Evolutionary conservation across 2,888 invertebrate species (phyloP), one percentile per base, ranked within the genome.

Genomic region (Trimorus sp.): DNA sequence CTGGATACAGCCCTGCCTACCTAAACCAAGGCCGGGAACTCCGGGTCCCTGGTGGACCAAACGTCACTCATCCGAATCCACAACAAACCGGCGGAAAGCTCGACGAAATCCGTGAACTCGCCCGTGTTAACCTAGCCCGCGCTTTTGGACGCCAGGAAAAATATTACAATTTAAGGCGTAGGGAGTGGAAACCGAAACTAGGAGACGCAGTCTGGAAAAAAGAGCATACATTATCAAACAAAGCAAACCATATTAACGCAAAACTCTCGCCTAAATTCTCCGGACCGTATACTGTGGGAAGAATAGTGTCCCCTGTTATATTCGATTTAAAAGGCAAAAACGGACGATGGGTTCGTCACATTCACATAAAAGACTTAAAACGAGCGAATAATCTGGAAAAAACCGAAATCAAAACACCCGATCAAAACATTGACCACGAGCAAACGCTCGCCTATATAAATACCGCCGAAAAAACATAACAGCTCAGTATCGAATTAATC

Each of bases 111-210:
- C 38, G 51, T 8, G 60, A 70, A 14, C 14, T 70, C 3, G 70
- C 51, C 1, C 37, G 59, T 12, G 9, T 60, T 6, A 42, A 60
- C n/a, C 38, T 51, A n/a, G 53, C 70, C 6, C 9, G 15, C 7
- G 60, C 70, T 4, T 49, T 76, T 74, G 8, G 75, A 48, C 45
- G 73, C 65, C 71, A 49, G 49, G 53, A 58, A 11, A 36, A 77
- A 58, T 60, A 59, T 48, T 60, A 71, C 69, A 14, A 68, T 36
- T 6, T 83, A 49, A 36, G 79, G 48, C 15, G 12, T 15, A 42
- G 45, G 14, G 11, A 70, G 42, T 56, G 37, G 48, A 49, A 38
- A 49, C 71, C 71, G 7, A 11, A 15, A 8, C 40, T 51, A 7
- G 36, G 65, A 9, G 45, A 45, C 26, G 12, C 36, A 16, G 59